Conservation (phyloP, 2,888 invertebrate genomes). For the Sinodicranocentrus sp. region DNA sequence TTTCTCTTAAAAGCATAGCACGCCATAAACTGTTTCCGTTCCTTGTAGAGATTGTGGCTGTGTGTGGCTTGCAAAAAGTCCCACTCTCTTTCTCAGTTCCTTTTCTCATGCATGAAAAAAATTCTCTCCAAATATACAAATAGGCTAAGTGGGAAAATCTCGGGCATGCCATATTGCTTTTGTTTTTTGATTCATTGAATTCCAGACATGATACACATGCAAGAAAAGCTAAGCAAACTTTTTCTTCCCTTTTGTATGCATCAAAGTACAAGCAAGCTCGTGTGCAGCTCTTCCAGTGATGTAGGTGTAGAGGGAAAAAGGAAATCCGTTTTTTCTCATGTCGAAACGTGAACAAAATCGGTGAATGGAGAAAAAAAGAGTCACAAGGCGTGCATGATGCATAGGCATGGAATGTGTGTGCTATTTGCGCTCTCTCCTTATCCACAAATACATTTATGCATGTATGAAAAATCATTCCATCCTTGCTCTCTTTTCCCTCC, state of each 20-base stretch:
- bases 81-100: too few species aligned
- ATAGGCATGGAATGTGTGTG: not conserved
- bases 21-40: constrained; percentile 56
- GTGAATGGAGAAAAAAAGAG: not conserved
- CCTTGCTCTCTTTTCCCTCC: not conserved
- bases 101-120: constrained; percentile 1
- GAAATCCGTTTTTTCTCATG: constrained; percentile 11
- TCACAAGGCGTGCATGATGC: not conserved
- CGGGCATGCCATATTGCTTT: not conserved
- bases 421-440: not conserved
- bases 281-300: not conserved
- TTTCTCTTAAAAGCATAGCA: constrained; percentile 2
- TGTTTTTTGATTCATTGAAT: constrained; percentile 6
- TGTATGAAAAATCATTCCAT: not conserved
- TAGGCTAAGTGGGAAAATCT: not conserved
- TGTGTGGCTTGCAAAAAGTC: not conserved
- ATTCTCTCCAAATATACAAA: not conserved
- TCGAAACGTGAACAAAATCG: constrained; percentile 18
- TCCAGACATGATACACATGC: not conserved
- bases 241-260: not conserved
- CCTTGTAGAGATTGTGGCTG: constrained; percentile 31
- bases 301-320: constrained; percentile 1
- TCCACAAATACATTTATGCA: not conserved
- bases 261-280: too few species aligned
- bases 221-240: not conserved